Conservation (phyloP, 2,888 invertebrate species). For the Drosophila koepferae region DNA sequence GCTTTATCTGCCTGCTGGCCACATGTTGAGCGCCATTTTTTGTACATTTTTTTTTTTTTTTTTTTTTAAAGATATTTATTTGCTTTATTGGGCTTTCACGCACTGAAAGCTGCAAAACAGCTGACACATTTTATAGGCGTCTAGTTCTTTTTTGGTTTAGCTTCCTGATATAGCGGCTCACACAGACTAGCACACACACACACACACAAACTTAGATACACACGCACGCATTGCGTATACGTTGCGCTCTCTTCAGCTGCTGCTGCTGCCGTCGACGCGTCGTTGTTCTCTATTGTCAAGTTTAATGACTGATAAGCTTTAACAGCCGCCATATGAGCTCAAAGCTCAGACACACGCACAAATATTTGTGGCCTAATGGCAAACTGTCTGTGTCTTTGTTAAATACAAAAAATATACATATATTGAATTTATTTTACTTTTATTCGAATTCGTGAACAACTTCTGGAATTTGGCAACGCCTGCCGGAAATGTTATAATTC, state of each 20-base stretch:
- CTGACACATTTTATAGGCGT: conserved; percentile 67
- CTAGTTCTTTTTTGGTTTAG: conserved; percentile 5
- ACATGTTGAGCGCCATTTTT: conserved; percentile 45
- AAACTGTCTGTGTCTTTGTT: conserved; percentile 7
- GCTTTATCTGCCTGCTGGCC: conserved; percentile 3
- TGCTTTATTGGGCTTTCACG: conserved; percentile 29
- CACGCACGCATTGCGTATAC: conserved; percentile 35
- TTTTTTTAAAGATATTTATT: conserved; percentile 2
- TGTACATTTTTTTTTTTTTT: conserved; percentile 6
- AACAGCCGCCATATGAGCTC: conserved; percentile 31
- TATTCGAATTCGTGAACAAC: conserved; percentile 12
- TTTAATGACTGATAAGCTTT: conserved; percentile 77
- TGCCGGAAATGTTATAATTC: conserved; percentile 58
- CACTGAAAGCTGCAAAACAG: conserved; percentile 53
- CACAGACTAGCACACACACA: conserved; percentile 19
- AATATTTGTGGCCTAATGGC: conserved; percentile 21
- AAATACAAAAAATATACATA: neutral
- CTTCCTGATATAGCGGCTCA: conserved; percentile 41
- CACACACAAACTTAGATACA: conserved; percentile 19
- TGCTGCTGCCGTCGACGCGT: neutral
- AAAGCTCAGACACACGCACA: conserved; percentile 32
- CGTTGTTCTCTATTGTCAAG: conserved; percentile 48
- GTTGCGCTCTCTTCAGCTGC: conserved; percentile 35
- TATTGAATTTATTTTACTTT: conserved; percentile 3
- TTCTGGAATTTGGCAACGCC: conserved; percentile 18